These are phyloP conservation scores for Epizoanthus ramosus DNA, from an alignment of 92 coral and sea anemone genomes.

Conservation along the genomic window DNA sequence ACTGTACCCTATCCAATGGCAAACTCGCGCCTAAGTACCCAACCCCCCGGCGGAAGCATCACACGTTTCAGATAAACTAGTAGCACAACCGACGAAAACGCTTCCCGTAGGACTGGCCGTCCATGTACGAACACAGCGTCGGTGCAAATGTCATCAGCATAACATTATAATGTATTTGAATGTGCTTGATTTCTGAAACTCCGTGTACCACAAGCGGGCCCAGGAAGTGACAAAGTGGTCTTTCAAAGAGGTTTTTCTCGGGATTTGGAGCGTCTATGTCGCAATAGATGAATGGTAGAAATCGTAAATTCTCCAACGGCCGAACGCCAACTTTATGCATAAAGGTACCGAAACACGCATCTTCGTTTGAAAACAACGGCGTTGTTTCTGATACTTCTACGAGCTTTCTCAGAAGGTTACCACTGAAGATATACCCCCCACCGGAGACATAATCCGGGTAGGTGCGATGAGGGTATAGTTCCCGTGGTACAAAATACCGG, in stretches of 20 bases:
- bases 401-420: constrained; percentile 61
- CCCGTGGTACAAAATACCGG: constrained; percentile 67
- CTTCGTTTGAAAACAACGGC: constrained; percentile 75
- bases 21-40: no score
- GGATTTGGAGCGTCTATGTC: constrained; percentile 37
- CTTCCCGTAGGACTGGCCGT: constrained; percentile 31
- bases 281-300: constrained; percentile 77
- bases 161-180: constrained; percentile 75
- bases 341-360: constrained; percentile 76
- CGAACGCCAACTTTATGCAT: constrained; percentile 57
- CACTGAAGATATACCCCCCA: constrained; percentile 85
- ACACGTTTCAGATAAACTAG: no score
- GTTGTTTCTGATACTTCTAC: constrained; percentile 44
- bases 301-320: constrained; percentile 54
- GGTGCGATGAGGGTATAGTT: constrained; percentile 33
- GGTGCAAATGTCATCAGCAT: constrained; percentile 70
- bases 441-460: constrained; percentile 81
- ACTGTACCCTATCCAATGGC: no score
- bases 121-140: constrained; percentile 62
- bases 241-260: constrained; percentile 26
- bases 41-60: no score
- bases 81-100: background rate
- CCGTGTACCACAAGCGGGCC: constrained; percentile 80
- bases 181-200: constrained; percentile 50
- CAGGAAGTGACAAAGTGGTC: constrained; percentile 78